Evolutionary conservation across 2,888 invertebrate species (phyloP).

Genomic region (Ellobium chinense): DNA sequence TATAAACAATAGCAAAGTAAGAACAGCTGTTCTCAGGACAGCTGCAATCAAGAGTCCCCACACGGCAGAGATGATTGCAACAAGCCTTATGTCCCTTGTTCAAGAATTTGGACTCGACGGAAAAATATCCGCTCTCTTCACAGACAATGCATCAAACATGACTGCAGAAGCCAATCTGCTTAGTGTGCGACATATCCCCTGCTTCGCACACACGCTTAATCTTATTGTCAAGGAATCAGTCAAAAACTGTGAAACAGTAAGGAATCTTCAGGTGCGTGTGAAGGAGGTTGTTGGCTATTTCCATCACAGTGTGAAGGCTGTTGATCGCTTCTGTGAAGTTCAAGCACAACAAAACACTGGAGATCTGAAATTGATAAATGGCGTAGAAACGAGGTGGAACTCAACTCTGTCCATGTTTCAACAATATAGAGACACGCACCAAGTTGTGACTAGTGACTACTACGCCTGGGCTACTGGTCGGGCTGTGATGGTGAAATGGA

Average conservation of each 20-base stretch:
- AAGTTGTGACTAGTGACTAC: neutral
- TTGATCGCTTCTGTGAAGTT: neutral
- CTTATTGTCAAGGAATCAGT: neutral
- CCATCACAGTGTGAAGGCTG: conserved; percentile 1
- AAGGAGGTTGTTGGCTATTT: neutral
- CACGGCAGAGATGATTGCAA: neutral
- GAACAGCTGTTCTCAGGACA: neutral
- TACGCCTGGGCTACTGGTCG: neutral
- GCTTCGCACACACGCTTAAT: neutral
- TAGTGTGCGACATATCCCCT: neutral
- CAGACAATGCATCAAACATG: conserved; percentile 5
- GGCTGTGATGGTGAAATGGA: neutral
- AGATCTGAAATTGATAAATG: neutral
- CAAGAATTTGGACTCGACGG: neutral
- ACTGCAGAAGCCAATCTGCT: neutral
- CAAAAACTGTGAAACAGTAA: neutral
- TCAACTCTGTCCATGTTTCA: conserved; percentile 5
- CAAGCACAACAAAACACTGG: neutral
- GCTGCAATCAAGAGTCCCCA: neutral
- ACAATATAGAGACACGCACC: neutral
- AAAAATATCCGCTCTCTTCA: neutral
- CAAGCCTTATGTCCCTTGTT: neutral
- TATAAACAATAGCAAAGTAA: neutral
- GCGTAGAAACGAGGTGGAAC: conserved; percentile 7
- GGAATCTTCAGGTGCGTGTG: neutral